Conservation (phyloP, 2,888 invertebrate genomes). For the Caenorhabditis parvicauda region DNA sequence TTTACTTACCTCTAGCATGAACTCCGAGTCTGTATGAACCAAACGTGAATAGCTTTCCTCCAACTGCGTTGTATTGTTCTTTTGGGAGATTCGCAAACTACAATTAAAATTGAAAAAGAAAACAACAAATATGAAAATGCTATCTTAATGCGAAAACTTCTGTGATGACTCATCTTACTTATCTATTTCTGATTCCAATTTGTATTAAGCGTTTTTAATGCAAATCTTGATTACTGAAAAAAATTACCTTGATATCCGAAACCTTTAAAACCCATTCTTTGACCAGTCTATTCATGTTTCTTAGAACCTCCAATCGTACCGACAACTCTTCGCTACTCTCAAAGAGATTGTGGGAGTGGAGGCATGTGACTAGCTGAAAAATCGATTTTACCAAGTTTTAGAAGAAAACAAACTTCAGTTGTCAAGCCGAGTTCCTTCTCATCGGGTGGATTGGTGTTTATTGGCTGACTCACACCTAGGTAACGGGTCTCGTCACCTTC, state of each 20-base stretch:
- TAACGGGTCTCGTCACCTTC: slow-evolving; percentile 26
- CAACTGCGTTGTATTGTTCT: slow-evolving; percentile 80
- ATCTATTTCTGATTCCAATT: no score
- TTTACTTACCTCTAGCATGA: slow-evolving; percentile 74
- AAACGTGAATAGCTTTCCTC: slow-evolving; percentile 98
- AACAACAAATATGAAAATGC: neutral
- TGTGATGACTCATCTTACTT: no score
- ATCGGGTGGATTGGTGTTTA: slow-evolving; percentile 44
- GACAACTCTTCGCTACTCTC: slow-evolving; percentile 57
- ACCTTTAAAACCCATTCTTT: slow-evolving; percentile 90
- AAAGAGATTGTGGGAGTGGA: slow-evolving; percentile 44
- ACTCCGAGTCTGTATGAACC: slow-evolving; percentile 89
- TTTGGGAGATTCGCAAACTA: slow-evolving; percentile 73
- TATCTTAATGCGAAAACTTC: neutral
- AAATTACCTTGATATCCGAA: slow-evolving; percentile 71
- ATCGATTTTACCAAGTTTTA: no score
- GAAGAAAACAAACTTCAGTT: no score
- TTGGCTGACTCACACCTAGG: slow-evolving; percentile 57
- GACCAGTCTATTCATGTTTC: slow-evolving; percentile 83
- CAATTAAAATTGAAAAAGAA: neutral
- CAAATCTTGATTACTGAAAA: no score
- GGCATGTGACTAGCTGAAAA: slow-evolving; percentile 24
- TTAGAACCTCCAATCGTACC: slow-evolving; percentile 65
- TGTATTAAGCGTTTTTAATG: no score
- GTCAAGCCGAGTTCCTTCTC: slow-evolving; percentile 45